These are phyloP conservation scores for Cryptosula pallasiana DNA, from an alignment of 2,888 invertebrate genomes.

Conservation along the genomic window DNA sequence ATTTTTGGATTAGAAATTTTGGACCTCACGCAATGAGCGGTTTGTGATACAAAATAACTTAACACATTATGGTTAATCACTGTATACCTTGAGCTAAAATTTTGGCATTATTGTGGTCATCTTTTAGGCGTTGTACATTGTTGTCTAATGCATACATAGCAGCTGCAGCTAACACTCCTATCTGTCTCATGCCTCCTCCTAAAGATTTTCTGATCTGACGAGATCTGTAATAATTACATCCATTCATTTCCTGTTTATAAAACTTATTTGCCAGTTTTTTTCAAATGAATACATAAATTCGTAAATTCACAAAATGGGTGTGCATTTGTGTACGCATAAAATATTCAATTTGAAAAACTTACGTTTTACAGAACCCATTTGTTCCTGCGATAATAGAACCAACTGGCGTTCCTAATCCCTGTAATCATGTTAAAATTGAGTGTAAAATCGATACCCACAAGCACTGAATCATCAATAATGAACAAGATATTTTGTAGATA, in stretches of 20 bases:
- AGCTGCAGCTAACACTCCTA: slow-evolving; percentile 83
- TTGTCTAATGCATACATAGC: slow-evolving; percentile 74
- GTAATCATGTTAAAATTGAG: slow-evolving; percentile 25
- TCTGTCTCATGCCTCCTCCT: slow-evolving; percentile 91
- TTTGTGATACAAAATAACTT: too few relatives aligned
- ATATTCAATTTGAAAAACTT: too few relatives aligned
- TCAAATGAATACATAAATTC: background rate
- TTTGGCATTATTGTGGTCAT: slow-evolving; percentile 64
- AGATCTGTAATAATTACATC: slow-evolving; percentile 67
- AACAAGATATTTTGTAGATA: too few relatives aligned
- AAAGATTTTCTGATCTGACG: slow-evolving; percentile 75
- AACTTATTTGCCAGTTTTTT: background rate
- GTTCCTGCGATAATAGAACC: slow-evolving; percentile 78
- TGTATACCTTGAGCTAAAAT: slow-evolving; percentile 64
- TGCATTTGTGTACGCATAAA: too few relatives aligned
- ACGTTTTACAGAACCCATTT: slow-evolving; percentile 59
- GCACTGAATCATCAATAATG: background rate
- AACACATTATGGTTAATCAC: too few relatives aligned
- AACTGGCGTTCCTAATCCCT: slow-evolving; percentile 76
- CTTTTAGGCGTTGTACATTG: slow-evolving; percentile 64
- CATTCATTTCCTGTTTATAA: too few relatives aligned
- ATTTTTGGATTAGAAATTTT: too few relatives aligned
- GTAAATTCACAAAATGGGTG: too few relatives aligned
- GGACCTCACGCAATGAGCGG: too few relatives aligned
- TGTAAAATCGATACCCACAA: too few relatives aligned